Evolutionary conservation across 2,888 invertebrate genomes (phyloP).

Genomic region (Tanytarsus gracilentus): DNA sequence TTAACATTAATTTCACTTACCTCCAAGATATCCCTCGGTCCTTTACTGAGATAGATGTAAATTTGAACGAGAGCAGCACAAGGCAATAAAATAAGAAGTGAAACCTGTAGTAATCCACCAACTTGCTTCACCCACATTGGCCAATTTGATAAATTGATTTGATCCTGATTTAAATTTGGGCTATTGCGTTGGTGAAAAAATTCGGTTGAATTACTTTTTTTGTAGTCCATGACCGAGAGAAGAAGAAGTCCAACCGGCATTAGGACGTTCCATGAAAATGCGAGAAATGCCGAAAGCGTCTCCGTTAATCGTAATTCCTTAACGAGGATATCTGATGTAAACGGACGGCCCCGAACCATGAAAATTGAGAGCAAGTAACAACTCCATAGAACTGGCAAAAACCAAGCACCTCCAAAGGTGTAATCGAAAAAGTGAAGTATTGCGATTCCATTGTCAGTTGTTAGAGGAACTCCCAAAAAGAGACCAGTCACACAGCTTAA

Average conservation of each 20-base stretch:
- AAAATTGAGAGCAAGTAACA: constrained; percentile 73
- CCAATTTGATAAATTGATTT: constrained; percentile 44
- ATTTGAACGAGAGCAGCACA: constrained; percentile 50
- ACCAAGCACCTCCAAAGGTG: constrained; percentile 77
- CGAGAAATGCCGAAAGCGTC: constrained; percentile 55
- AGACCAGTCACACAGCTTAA: constrained; percentile 74
- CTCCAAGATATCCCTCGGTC: constrained; percentile 79
- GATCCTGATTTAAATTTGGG: constrained; percentile 41
- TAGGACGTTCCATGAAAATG: constrained; percentile 82
- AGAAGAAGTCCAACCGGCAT: constrained; percentile 75
- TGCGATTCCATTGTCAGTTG: constrained; percentile 75
- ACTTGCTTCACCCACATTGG: constrained; percentile 69
- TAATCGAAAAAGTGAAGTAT: constrained; percentile 80
- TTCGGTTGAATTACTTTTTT: constrained; percentile 57
- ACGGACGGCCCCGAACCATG: constrained; percentile 76
- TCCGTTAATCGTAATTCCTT: constrained; percentile 43
- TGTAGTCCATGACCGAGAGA: constrained; percentile 59
- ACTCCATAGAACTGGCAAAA: constrained; percentile 70
- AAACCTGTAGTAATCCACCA: constrained; percentile 66
- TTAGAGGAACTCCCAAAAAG: constrained; percentile 72
- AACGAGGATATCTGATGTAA: constrained; percentile 53
- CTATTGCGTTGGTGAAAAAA: constrained; percentile 56
- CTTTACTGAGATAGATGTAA: constrained; percentile 67
- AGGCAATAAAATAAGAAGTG: constrained; percentile 63
- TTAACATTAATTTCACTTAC: constrained; percentile 47